Conservation (phyloP, 2,113 vertebrate genomes). For the Bufo bufo region DNA sequence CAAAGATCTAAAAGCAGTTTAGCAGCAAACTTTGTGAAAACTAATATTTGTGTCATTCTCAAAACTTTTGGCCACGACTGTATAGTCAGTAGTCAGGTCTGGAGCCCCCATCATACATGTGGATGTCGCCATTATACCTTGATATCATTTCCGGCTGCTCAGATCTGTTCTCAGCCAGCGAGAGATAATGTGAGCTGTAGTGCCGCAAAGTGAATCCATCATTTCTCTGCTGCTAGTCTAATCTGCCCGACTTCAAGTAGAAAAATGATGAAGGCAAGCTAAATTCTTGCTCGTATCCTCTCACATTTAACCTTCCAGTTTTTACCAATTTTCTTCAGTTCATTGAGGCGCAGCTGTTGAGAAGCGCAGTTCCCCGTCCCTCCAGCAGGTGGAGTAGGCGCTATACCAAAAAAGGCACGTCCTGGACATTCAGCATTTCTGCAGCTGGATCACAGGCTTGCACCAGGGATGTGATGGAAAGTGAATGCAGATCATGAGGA, state of each 20-base stretch:
- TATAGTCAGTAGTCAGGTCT: too few relatives aligned
- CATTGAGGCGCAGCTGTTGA: neutral
- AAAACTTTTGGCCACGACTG: too few relatives aligned
- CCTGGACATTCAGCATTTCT: neutral
- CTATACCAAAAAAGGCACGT: neutral
- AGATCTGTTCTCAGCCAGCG: neutral
- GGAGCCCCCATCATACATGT: neutral
- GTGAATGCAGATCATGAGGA: constrained; percentile 15
- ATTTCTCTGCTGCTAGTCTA: constrained; percentile 1
- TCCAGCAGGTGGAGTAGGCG: constrained; percentile 27
- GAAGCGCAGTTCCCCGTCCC: neutral
- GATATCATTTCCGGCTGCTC: neutral
- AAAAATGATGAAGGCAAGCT: constrained; percentile 26
- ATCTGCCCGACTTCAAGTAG: constrained; percentile 45
- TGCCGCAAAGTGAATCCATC: constrained; percentile 21
- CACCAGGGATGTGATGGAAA: neutral
- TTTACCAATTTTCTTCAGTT: constrained; percentile 27
- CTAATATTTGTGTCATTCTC: too few relatives aligned
- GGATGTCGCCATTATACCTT: neutral
- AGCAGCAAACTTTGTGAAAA: too few relatives aligned
- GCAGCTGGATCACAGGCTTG: neutral
- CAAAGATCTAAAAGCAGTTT: too few relatives aligned
- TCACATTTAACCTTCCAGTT: constrained; percentile 40
- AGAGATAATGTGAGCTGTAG: neutral
- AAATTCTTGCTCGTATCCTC: constrained; percentile 13